Evolutionary conservation across 2,797 vertebrate species (phyloP).

Genomic region (Falco naumanni): DNA sequence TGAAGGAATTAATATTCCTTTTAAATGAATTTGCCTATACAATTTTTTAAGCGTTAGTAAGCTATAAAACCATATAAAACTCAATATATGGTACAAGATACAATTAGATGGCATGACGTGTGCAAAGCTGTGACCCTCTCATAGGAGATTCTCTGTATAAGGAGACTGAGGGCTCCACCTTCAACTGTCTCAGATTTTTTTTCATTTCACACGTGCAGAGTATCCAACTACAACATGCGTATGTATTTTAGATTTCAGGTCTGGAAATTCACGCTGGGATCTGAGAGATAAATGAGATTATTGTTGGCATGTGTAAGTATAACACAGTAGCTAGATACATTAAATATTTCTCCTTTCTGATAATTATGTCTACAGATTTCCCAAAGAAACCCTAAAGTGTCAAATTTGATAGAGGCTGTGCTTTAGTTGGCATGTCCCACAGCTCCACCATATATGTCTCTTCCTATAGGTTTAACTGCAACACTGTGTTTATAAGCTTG

Average conservation of each 20-base stretch:
- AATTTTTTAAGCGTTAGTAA: not conserved
- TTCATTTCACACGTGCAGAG: not conserved
- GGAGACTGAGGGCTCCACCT: not conserved
- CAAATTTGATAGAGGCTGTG: not conserved
- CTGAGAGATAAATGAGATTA: not conserved
- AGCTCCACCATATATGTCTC: not conserved
- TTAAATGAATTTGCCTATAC: not conserved
- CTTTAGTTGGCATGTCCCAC: not conserved
- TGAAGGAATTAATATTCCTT: not conserved
- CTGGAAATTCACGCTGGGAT: not conserved
- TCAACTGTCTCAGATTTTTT: not conserved
- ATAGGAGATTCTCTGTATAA: not conserved
- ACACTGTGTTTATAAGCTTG: not conserved
- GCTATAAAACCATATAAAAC: not conserved
- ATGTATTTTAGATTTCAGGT: not conserved
- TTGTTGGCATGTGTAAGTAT: not conserved
- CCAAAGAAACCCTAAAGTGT: not conserved
- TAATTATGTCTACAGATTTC: not conserved
- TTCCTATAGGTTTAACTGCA: not conserved
- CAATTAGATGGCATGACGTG: accelerated
- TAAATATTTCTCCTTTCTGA: not conserved
- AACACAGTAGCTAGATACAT: not conserved
- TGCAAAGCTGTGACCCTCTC: not conserved
- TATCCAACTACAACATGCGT: not conserved
- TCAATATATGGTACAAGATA: not conserved